A percentile compares a stretch with the other conserved stretches of the same genome.
phyloP scores from a whole-genome alignment of 2,113 vertebrate species.

The Maccullochella peelii region DNA sequence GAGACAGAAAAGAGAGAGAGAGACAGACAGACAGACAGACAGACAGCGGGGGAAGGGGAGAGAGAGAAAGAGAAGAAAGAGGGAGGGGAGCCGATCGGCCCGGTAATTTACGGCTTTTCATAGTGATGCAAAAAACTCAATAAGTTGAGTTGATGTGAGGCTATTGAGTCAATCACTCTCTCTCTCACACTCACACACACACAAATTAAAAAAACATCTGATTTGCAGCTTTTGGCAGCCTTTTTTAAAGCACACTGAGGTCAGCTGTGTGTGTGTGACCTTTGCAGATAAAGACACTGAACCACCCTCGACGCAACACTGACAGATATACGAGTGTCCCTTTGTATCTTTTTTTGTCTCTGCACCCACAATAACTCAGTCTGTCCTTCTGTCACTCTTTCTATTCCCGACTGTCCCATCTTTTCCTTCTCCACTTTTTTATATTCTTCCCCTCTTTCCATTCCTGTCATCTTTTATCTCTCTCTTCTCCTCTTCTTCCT shows the following conservation, averaged over 20 bases:
- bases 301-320: constrained; percentile 1
- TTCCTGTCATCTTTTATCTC: background rate
- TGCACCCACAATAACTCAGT: constrained; percentile 21
- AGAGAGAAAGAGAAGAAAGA: constrained; percentile 8
- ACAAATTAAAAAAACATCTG: no score
- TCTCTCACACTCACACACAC: background rate
- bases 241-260: constrained; percentile 4
- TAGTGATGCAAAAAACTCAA: constrained; percentile 78
- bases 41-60: background rate
- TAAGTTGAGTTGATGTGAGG: constrained; percentile 70
- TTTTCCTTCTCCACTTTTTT: background rate
- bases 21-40: constrained; percentile 7
- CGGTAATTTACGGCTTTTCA: constrained; percentile 75
- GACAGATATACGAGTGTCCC: constrained; percentile 54
- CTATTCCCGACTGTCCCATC: background rate
- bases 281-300: constrained; percentile 55
- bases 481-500: no score
- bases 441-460: background rate
- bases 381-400: background rate
- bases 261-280: constrained; percentile 45
- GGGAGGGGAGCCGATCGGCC: constrained; percentile 31
- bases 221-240: constrained; percentile 3
- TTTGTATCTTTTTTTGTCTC: constrained; percentile 42
- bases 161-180: constrained; percentile 26
- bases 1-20: background rate